Base-by-base conservation (phyloP, 2,797 vertebrate genomes). In the Melopsittacus undulatus region DNA sequence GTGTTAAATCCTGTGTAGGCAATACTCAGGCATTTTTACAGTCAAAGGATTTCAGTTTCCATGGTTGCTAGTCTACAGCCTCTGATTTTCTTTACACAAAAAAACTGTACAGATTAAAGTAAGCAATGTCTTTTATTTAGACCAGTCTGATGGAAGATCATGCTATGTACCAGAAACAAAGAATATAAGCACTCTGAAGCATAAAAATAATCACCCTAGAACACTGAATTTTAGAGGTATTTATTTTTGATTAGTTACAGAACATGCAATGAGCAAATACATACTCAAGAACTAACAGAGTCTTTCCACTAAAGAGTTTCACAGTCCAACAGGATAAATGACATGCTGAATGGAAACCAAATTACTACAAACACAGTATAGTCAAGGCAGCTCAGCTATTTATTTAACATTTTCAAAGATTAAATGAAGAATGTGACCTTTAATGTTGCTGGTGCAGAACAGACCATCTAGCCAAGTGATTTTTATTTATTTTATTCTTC, bases 401-500 rank as follows among this genome's bases (percentile, higher is more conserved):
- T 92, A 86, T 84, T 91, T 93, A 90, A 87, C 77, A 91, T 94
- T 94, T 94, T 79, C 27, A 30, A 61, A 87, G 34, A 84, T 12
- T 90, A 74, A 89, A 87, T 73, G 11, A 90, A 87, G 63, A 87
- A 82, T 34, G 40, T 86, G 80, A 91, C 83, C 77, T 92, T 96
- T 91, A 72, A 72, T 67, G 10, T 6, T 90, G 29, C n/a, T 76
- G 19, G 56, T 64, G 20, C 32, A 79, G 32, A 89, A 88, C 8
- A 81, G 17, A 45, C 21, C 26, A 11, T 59, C 43, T 63, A 74
- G 40, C 15, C 57, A 49, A 29, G 54, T 40, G 51, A 59, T 81
- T 73, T 90, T 21, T 67, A 76, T 69, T 89, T 83, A 63, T 26
- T 92, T 45, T 59, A 45, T 48, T 92, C 20, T 74, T 89, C 40